Percentiles rank a stretch among this genome's conserved stretches.
phyloP scores from a whole-genome alignment of 2,888 invertebrate species.

The Diarsia mendica region DNA sequence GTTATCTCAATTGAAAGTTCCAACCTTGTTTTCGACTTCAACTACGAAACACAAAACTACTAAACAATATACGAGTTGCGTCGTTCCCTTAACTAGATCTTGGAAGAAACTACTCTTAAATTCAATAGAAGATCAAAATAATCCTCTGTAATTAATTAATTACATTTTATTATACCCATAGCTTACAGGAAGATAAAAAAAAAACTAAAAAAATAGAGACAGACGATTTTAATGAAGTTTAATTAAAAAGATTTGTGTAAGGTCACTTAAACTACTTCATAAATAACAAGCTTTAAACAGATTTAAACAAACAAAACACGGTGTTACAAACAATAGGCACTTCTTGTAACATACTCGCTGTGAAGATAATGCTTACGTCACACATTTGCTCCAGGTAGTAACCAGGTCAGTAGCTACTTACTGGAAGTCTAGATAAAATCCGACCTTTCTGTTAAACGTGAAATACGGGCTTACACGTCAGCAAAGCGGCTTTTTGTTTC shows the following conservation, averaged over 20 bases:
- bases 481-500: slow-evolving; percentile 32
- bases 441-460: slow-evolving; percentile 20
- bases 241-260: too few relatives aligned
- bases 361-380: background rate
- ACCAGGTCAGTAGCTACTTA: slow-evolving; percentile 3
- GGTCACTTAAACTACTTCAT: too few relatives aligned
- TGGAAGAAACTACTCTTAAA: background rate
- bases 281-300: background rate
- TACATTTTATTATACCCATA: too few relatives aligned
- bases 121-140: background rate
- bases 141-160: background rate
- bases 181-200: too few relatives aligned
- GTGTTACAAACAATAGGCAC: slow-evolving; percentile 20
- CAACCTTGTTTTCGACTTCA: slow-evolving; percentile 1
- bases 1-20: slow-evolving; percentile 29
- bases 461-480: slow-evolving; percentile 10
- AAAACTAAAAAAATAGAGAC: too few relatives aligned
- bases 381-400: background rate
- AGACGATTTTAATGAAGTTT: too few relatives aligned
- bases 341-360: background rate
- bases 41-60: background rate
- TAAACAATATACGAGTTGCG: background rate
- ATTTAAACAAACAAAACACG: background rate
- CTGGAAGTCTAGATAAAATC: slow-evolving; percentile 25
- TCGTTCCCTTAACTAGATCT: background rate